Conservation (phyloP, 2,888 invertebrate species). For the Microdon myrmicae region DNA sequence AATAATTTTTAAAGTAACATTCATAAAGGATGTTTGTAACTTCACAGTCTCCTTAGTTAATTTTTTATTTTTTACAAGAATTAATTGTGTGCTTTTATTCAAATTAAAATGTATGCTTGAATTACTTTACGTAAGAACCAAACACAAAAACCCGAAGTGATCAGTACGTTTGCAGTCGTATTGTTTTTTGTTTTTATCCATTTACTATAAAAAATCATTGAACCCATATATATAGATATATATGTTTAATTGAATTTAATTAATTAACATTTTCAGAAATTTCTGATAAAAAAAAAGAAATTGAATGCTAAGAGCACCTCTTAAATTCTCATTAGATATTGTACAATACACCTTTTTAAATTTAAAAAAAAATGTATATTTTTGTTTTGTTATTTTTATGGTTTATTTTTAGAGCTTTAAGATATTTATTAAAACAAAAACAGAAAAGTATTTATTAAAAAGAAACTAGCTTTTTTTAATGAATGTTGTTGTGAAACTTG, state of each 20-base stretch:
- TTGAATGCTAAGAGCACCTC: slow-evolving; percentile 4
- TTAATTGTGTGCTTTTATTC: slow-evolving; percentile 3
- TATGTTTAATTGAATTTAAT: not conserved
- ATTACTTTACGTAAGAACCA: slow-evolving; percentile 7
- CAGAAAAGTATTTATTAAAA: slow-evolving; percentile 43
- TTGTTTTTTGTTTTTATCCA: too few relatives aligned
- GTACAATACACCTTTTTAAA: slow-evolving; percentile 11
- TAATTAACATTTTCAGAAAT: slow-evolving; percentile 9
- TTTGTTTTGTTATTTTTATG: slow-evolving; percentile 47
- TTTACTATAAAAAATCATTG: too few relatives aligned
- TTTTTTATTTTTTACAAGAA: slow-evolving; percentile 32
- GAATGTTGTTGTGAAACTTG: too few relatives aligned
- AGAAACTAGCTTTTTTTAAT: slow-evolving; percentile 16
- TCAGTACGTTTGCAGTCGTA: slow-evolving; percentile 20
- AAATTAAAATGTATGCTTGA: slow-evolving; percentile 6
- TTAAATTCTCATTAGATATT: slow-evolving; percentile 30
- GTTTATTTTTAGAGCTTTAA: slow-evolving; percentile 46
- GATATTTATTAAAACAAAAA: slow-evolving; percentile 44
- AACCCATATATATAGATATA: not conserved
- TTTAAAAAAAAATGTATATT: slow-evolving; percentile 16
- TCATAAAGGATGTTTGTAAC: too few relatives aligned
- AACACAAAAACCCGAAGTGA: slow-evolving; percentile 11
- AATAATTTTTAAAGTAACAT: too few relatives aligned
- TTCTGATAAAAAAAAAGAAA: slow-evolving; percentile 1
- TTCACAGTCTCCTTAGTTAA: not conserved